Base-by-base conservation (phyloP, 2,113 vertebrate species). In the Spheniscus mendiculus region DNA sequence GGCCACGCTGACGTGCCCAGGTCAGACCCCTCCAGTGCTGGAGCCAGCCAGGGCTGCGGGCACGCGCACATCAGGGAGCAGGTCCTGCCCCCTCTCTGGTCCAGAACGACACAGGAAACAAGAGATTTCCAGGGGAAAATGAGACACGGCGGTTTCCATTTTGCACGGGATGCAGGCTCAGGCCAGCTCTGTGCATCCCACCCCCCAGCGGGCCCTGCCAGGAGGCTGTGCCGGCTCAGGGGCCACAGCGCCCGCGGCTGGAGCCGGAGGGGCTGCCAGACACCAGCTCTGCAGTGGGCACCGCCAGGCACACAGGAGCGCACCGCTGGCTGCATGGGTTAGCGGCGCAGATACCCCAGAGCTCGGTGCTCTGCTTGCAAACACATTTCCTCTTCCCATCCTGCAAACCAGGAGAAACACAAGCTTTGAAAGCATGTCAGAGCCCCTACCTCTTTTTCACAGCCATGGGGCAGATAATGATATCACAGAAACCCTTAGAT, bases 171-270 rank as follows among this genome's bases (percentile, higher is more conserved):
- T 15, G 30, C 17, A 11, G 55, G 81, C 65, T 82, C 40, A 10
- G 34, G 18, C 22, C 29, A 14, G 55, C 55, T 30, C 67, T 5
- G 20, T 2, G 82, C 49, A 29, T 32, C 85, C 65, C 65, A 38
- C 11, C 9, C 12, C 50, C 9, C 15, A 10, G 6, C 42, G 1
- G 20, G n/a, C 30, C 32, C 83, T n/a, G 23, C 29, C 30, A 5
- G 29, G 70, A 30, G 49, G 22, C n/a, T 23, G 52, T 3, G 30
- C 9, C 0, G 23, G 83, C 5, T 4, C 25, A 5, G 55, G 27
- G 26, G 9, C 20, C 40, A 5, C n/a, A 3, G 42, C 3, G 10
- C 30, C 73, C 21, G 0, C 11, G 0, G 55, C 40, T 34, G 77
- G 27, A 40, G 77, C 67, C 16, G 29, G 40, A 29, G 29, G 86